A percentile compares a stretch with the other conserved stretches of the same genome.
Conservation (phyloP, 2,888 invertebrate species). For the Tetropium fuscum region DNA sequence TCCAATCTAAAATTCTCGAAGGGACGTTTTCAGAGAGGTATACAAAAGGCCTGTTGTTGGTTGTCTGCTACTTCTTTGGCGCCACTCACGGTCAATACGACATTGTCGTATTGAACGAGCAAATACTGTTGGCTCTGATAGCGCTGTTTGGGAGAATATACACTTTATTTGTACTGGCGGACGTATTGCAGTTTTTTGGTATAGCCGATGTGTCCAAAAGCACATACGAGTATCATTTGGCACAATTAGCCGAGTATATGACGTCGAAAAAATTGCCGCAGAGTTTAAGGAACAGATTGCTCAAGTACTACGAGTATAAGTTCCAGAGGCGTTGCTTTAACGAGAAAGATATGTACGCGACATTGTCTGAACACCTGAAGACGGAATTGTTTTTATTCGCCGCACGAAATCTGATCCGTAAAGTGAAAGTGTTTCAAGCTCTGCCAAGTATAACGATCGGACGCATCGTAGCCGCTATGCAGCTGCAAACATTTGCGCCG, state of each 20-base stretch:
- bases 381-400: slow-evolving; percentile 66
- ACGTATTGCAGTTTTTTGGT: slow-evolving; percentile 50
- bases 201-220: slow-evolving; percentile 58
- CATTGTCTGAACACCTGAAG: slow-evolving; percentile 58
- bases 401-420: slow-evolving; percentile 65
- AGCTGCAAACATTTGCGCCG: background rate
- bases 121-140: slow-evolving; percentile 44
- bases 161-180: slow-evolving; percentile 48
- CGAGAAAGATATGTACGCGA: slow-evolving; percentile 61
- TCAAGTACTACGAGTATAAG: slow-evolving; percentile 68
- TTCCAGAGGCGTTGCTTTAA: slow-evolving; percentile 69
- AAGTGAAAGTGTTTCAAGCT: slow-evolving; percentile 65
- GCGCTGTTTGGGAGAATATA: slow-evolving; percentile 49
- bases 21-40: too few species aligned
- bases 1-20: too few species aligned
- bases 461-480: background rate
- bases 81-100: slow-evolving; percentile 44
- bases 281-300: slow-evolving; percentile 65
- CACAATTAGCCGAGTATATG: slow-evolving; percentile 68
- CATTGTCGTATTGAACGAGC: slow-evolving; percentile 38
- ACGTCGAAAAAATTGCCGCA: slow-evolving; percentile 68
- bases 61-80: slow-evolving; percentile 54
- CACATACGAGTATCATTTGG: slow-evolving; percentile 66
- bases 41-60: too few species aligned
- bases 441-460: slow-evolving; percentile 60